phyloP scores from a whole-genome alignment of 2,797 vertebrate species.

The Clarias laeviceps region DNA sequence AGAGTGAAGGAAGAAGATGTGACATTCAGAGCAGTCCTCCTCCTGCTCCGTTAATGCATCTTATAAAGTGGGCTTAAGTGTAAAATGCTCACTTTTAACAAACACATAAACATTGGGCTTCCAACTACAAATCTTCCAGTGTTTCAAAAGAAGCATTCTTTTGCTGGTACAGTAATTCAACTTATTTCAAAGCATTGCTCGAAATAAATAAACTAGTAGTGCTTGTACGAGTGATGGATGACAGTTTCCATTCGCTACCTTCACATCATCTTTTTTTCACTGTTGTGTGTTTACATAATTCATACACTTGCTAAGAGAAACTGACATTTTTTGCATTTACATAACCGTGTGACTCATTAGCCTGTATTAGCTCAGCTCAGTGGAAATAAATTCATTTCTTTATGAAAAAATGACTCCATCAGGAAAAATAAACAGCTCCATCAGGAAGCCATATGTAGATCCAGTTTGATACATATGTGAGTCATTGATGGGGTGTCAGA shows the following conservation, averaged over 20 bases:
- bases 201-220: constrained; percentile 62
- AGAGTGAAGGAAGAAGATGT: constrained; percentile 36
- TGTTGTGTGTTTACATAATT: constrained; percentile 72
- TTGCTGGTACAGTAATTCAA: constrained; percentile 72
- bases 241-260: constrained; percentile 68
- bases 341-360: constrained; percentile 39
- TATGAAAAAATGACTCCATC: background rate
- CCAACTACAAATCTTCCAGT: background rate
- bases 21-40: constrained; percentile 61
- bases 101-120: constrained; percentile 72
- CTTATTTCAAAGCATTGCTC: constrained; percentile 69
- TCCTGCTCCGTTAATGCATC: constrained; percentile 64
- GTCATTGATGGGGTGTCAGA: background rate
- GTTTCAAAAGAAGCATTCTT: constrained; percentile 24
- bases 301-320: constrained; percentile 68
- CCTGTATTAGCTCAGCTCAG: constrained; percentile 16
- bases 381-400: constrained; percentile 4
- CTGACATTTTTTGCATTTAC: constrained; percentile 39
- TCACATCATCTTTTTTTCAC: background rate
- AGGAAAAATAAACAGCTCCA: background rate
- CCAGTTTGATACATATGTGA: background rate
- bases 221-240: constrained; percentile 71
- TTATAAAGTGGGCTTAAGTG: constrained; percentile 72
- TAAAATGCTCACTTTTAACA: constrained; percentile 75
- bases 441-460: background rate